Evolutionary conservation across 2,888 invertebrate genomes (phyloP).

Genomic region (Celastrina argiolus): DNA sequence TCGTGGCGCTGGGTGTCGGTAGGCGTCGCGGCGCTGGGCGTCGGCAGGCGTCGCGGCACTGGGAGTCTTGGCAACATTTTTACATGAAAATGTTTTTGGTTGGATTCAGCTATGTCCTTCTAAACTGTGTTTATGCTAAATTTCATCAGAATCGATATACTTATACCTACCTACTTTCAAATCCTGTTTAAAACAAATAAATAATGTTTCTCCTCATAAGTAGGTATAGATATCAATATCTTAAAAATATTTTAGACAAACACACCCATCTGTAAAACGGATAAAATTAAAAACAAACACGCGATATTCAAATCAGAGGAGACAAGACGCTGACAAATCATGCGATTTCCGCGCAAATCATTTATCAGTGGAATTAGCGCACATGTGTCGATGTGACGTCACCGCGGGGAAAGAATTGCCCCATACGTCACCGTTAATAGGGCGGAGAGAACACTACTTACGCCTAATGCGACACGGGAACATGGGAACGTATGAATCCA

Average conservation of each 20-base stretch:
- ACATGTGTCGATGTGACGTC: conserved; percentile 57
- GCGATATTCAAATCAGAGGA: conserved; percentile 19
- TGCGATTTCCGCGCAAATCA: conserved; percentile 55
- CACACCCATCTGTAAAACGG: background rate
- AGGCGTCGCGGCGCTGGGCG: too few species aligned
- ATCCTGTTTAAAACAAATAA: too few species aligned
- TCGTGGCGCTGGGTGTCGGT: too few species aligned
- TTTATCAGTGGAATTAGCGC: conserved; percentile 71
- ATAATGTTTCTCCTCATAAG: too few species aligned
- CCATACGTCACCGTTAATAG: conserved; percentile 77
- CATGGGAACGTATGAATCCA: conserved; percentile 63
- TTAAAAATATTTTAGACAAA: conserved; percentile 24
- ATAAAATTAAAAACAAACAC: background rate
- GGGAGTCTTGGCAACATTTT: too few species aligned
- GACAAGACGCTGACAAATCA: conserved; percentile 44
- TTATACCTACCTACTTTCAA: too few species aligned
- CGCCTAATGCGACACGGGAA: conserved; percentile 77
- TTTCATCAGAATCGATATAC: too few species aligned
- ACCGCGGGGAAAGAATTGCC: conserved; percentile 72
- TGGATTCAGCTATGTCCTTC: too few species aligned
- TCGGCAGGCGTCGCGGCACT: too few species aligned
- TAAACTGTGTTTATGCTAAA: too few species aligned
- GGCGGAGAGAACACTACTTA: conserved; percentile 77
- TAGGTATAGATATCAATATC: too few species aligned
- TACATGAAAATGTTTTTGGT: too few species aligned